Evolutionary conservation across 2,113 vertebrate species (phyloP), one percentile per base, ranked within the genome.

Genomic region (Cyanocitta stelleri): DNA sequence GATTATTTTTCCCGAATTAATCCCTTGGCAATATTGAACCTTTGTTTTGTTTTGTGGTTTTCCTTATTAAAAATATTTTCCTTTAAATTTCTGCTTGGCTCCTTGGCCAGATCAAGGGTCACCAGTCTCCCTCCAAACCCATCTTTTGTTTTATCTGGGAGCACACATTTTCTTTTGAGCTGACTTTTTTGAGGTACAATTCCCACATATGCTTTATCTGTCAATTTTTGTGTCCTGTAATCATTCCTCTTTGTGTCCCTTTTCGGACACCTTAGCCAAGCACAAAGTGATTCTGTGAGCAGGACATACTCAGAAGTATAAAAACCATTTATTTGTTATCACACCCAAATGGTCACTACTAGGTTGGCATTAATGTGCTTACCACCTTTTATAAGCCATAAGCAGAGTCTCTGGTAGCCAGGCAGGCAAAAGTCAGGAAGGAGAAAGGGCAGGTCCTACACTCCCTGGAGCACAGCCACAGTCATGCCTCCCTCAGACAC

Each of bases 171-270:
- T 86, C 37, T 66, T 88, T 29, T 41, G 19, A 88, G 33, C 5
- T 62, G n/a, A 66, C 1, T 55, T 85, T 55, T 30, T 2, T 2
- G 1, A 12, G 9, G 1, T 4, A 58, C 8, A 54, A 41, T 41
- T 80, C 24, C n/a, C n/a, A n/a, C 9, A 29, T 35, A 51, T 52
- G 11, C 18, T 64, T 83, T 68, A 62, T 46, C 23, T 81, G 55
- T 55, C 46, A 84, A 20, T 20, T 62, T 88, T 56, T 39, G 0
- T 20, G 7, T 91, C n/a, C 51, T 71, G 29, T 32, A 80, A 66
- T 30, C 7, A 51, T 76, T 54, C 37, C 16, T 71, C 18, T 81
- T 51, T 68, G 16, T 4, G 39, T 41, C 18, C 4, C 27, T 48
- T 3, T 75, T 73, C 2, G 3, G 32, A 69, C 4, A 84, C 4